Evolutionary conservation across 2,113 vertebrate species (phyloP).

Genomic region (Rattus norvegicus): GRCr8 NC_086020.1:210348001-210348500

Average conservation of each 20-base stretch:
- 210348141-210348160: neutral
- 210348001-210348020: neutral
- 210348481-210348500: neutral
- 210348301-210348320: neutral
- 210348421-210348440: neutral
- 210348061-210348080: slow-evolving; percentile 23
- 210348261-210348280: neutral
- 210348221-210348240: neutral
- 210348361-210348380: too few species aligned
- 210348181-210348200: neutral
- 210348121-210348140: slow-evolving; percentile 1
- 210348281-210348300: neutral
- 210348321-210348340: neutral
- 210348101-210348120: neutral
- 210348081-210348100: neutral
- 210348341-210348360: too few species aligned
- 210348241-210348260: neutral
- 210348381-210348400: neutral
- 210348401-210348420: neutral
- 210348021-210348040: neutral
- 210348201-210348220: neutral
- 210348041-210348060: neutral
- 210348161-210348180: neutral
- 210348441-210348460: neutral
- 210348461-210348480: neutral